Percentiles rank a stretch among this genome's conserved stretches.
Evolutionary conservation across 2,888 invertebrate species (phyloP).

Genomic region (Brachynemurus nebulosus): DNA sequence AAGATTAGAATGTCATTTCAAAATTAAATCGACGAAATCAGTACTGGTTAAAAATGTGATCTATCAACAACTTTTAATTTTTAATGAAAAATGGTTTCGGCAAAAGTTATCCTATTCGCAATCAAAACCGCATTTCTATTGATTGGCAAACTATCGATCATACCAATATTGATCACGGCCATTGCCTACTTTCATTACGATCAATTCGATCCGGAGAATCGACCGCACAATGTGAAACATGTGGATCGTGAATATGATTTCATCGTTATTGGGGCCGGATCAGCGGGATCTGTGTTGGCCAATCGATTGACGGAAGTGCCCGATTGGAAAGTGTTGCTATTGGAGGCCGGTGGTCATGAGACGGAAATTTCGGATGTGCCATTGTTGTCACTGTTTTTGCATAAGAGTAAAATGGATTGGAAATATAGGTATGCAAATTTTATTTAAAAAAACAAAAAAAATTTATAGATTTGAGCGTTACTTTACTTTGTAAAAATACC

Average conservation of each 20-base stretch:
- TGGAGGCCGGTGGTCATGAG: conserved; percentile 81
- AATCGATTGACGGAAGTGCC: conserved; percentile 65
- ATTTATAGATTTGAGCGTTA: too few species aligned
- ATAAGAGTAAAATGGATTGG: conserved; percentile 85
- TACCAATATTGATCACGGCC: conserved; percentile 61
- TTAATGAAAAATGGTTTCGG: conserved; percentile 5
- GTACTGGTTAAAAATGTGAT: too few species aligned
- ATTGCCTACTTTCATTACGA: conserved; percentile 77
- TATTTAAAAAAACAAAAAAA: too few species aligned
- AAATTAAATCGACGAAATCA: too few species aligned
- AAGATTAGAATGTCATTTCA: too few species aligned
- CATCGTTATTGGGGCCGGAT: conserved; percentile 68
- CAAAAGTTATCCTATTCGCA: conserved; percentile 43
- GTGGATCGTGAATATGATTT: conserved; percentile 67
- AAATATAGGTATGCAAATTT: conserved; percentile 71
- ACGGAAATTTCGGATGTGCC: conserved; percentile 80
- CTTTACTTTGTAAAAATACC: too few species aligned
- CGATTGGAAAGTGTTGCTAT: conserved; percentile 61
- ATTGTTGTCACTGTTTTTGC: conserved; percentile 70
- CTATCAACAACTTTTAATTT: too few species aligned
- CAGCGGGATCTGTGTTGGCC: conserved; percentile 72
- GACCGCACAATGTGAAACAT: conserved; percentile 53
- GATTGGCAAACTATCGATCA: conserved; percentile 56
- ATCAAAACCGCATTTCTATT: conserved; percentile 57
- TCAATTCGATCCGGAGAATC: conserved; percentile 69